Evolutionary conservation across 2,797 vertebrate genomes (phyloP).

Genomic region (Silurus lanzhouensis): DNA sequence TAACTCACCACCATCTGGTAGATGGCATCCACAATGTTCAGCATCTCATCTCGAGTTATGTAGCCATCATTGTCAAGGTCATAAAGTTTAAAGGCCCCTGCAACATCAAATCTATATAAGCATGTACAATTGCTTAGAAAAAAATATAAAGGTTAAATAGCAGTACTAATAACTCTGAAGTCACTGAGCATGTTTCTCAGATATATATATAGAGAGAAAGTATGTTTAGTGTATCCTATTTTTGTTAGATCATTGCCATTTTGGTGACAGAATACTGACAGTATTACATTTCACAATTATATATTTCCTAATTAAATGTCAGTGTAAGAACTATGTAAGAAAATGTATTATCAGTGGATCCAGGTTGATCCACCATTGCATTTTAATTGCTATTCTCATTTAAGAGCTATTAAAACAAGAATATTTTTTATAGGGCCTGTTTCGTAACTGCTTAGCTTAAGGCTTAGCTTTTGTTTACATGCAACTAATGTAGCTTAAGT

Average conservation of each 20-base stretch:
- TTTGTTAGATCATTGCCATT: neutral
- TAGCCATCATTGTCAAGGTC: constrained; percentile 97
- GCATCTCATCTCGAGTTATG: constrained; percentile 97
- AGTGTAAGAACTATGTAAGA: neutral
- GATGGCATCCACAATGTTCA: constrained; percentile 98
- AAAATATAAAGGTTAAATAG: neutral
- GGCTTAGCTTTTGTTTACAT: neutral
- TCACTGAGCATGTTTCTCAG: neutral
- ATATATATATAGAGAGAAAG: neutral
- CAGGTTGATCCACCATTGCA: neutral
- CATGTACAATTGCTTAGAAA: neutral
- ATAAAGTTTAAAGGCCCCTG: constrained; percentile 98
- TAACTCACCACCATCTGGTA: constrained; percentile 99
- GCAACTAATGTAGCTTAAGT: neutral
- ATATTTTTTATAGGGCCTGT: neutral
- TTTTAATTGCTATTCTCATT: neutral
- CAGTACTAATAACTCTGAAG: neutral
- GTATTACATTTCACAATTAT: neutral
- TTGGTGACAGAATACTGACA: neutral
- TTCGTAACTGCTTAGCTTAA: neutral
- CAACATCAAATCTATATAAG: constrained; percentile 20
- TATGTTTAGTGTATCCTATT: neutral
- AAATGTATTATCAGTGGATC: neutral
- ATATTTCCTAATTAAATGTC: neutral
- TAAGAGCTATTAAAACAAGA: neutral